Evolutionary conservation across 2,888 invertebrate genomes (phyloP), one percentile per base, ranked within the genome.

Genomic region (Cantharis rufa): DNA sequence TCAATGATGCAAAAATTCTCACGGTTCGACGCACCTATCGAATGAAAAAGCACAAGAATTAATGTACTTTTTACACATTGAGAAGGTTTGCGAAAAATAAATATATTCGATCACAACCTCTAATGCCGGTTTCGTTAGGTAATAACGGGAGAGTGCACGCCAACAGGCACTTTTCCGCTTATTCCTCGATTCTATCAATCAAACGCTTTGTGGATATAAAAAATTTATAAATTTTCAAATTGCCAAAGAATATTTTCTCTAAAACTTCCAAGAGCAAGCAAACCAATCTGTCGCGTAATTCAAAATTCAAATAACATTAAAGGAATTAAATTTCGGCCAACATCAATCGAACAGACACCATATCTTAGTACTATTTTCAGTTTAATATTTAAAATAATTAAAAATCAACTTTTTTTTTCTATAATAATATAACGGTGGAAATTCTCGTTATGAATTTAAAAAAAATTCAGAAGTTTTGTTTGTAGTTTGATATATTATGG

Each of bases 131-230:
- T 73, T 73, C 69, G 73, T 73, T 73, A 62, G 16, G 73, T 69
- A 73, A 73, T 73, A 69, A 69, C 73, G 73, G 69, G 32, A 75
- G 28, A 69, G 69, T 75, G 78, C 79, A 70, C 71, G 80, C 73
- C 78, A 80, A 76, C 77, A 79, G 77, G 80, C 80, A 81, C 81
- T 82, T 82, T 81, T 81, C 81, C 80, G 81, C 77, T 78, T 78
- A 81, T 80, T 81, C 80, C 78, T 70, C 75, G 77, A 80, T 80
- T 77, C 80, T 77, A 81, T 82, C 82, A 81, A 81, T 81, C 82
- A 79, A 80, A 80, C 69, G 63, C 48, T 77, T 70, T 71, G 70
- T 70, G 61, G 74, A 71, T 63, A 62, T 32, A 70, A 63, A 70
- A 77, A 77, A 74, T 66, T 66, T 66, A 66, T 16, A 18, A 66